phyloP scores from a whole-genome alignment of 1,140 invertebrate species.

The Steinernema feltiae region DNA sequence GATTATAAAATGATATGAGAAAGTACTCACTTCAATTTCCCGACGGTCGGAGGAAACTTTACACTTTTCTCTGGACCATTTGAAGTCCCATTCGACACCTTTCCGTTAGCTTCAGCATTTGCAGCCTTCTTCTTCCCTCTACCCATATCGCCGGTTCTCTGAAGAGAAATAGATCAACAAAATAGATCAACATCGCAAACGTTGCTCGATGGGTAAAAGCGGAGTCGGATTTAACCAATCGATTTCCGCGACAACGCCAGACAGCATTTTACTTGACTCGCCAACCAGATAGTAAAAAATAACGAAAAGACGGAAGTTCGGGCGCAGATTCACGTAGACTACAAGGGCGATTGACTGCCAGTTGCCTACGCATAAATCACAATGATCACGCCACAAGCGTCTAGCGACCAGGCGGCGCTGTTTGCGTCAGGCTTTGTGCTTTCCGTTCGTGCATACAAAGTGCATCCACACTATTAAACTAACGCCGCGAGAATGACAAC shows the following conservation, averaged over 20 bases:
- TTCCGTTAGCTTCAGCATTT: not conserved
- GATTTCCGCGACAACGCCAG: not conserved
- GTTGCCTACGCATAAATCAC: not conserved
- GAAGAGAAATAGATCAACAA: not conserved
- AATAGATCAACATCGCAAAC: not conserved
- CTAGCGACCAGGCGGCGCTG: too few species aligned
- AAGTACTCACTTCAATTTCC: not conserved
- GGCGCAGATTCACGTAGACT: not conserved
- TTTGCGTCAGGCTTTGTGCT: not conserved
- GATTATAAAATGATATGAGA: too few species aligned
- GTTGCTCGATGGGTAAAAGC: not conserved
- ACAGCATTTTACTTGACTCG: not conserved
- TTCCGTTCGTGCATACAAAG: not conserved
- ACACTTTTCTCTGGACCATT: not conserved
- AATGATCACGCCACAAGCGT: not conserved
- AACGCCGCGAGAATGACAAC: too few species aligned
- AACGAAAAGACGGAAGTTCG: not conserved
- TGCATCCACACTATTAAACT: not conserved
- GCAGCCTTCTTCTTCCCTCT: slow-evolving; percentile 1
- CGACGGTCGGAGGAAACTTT: not conserved
- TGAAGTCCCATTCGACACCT: not conserved
- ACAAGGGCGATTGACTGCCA: not conserved
- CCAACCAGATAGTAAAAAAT: not conserved
- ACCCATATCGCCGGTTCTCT: not conserved
- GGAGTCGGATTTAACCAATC: not conserved